Percentiles rank a stretch among this genome's conserved stretches.
These are phyloP conservation scores for Odocoileus hemionus DNA, from an alignment of 2,113 vertebrate species.

Conservation along the genomic window DNA sequence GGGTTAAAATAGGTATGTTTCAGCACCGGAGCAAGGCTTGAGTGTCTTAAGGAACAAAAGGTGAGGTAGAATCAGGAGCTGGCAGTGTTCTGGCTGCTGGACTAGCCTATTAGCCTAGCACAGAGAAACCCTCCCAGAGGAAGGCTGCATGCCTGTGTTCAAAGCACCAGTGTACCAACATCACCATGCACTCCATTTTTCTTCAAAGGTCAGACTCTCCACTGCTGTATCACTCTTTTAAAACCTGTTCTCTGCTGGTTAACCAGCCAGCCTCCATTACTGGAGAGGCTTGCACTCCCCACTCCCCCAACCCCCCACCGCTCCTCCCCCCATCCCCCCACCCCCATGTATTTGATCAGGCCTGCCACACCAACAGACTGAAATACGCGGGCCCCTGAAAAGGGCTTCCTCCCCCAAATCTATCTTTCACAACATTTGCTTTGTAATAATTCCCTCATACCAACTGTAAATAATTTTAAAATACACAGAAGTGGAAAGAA, in stretches of 20 bases:
- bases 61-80: not conserved
- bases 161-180: not conserved
- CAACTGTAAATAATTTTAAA: conserved; percentile 3
- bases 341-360: too few species aligned
- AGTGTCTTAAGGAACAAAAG: not conserved
- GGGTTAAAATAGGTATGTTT: not conserved
- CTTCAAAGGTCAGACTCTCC: not conserved
- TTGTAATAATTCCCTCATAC: not conserved
- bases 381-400: not conserved
- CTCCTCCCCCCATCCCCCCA: too few species aligned
- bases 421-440: not conserved
- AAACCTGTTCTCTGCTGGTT: not conserved
- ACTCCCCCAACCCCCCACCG: too few species aligned
- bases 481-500: not conserved
- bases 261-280: not conserved
- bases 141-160: not conserved
- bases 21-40: not conserved
- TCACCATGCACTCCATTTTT: not conserved
- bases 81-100: not conserved
- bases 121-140: not conserved
- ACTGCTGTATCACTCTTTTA: not conserved
- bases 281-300: not conserved
- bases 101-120: not conserved
- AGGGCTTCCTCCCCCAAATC: not conserved
- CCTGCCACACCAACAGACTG: too few species aligned